These are phyloP conservation scores for Sphenopsis melanotis DNA, from an alignment of 2,797 vertebrate species.

Conservation along the genomic window DNA sequence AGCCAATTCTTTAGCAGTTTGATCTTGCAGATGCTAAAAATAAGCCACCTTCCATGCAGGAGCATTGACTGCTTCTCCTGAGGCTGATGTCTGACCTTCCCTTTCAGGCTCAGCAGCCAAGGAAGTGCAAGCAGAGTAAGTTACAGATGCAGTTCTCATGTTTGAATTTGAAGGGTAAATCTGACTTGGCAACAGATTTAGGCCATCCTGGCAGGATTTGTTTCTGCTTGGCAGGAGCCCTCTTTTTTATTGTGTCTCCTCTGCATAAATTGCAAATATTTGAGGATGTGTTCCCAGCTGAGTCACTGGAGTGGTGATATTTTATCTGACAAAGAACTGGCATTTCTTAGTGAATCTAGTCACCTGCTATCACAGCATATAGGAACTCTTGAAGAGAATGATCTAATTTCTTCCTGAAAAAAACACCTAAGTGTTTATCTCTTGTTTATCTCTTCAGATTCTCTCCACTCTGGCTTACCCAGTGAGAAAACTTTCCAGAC, in stretches of 20 bases:
- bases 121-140: neutral
- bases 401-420: neutral
- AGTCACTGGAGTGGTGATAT: conserved; percentile 10
- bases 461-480: neutral
- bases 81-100: conserved; percentile 14
- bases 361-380: neutral
- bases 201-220: conserved; percentile 24
- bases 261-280: conserved; percentile 41
- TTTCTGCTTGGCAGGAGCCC: conserved; percentile 37
- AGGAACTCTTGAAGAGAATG: neutral
- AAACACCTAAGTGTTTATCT: neutral
- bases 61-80: neutral
- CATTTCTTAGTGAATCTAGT: neutral
- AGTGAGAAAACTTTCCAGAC: neutral
- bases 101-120: conserved; percentile 15
- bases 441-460: neutral
- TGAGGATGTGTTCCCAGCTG: conserved; percentile 16
- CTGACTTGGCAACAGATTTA: conserved; percentile 34
- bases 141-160: neutral
- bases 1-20: neutral
- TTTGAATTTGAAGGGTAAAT: conserved; percentile 47
- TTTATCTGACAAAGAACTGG: conserved; percentile 10
- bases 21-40: neutral
- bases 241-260: conserved; percentile 6
- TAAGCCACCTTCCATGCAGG: neutral